These are phyloP conservation scores for Caenorhabditis sp. DNA, from an alignment of 2,888 invertebrate genomes.

Conservation along the genomic window DNA sequence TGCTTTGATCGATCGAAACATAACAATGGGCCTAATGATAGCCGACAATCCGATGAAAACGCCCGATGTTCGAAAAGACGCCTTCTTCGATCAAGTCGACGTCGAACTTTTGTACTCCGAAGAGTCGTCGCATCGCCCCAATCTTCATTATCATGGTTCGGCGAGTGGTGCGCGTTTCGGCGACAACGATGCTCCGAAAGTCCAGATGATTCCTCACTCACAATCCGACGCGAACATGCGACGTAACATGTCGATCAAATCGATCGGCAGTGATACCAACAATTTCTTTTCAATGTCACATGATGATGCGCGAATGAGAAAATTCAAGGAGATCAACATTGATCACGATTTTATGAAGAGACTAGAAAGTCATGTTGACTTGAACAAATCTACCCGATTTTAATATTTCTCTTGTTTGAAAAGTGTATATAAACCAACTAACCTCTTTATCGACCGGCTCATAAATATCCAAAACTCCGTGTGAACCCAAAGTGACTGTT, in stretches of 20 bases:
- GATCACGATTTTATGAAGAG: conserved; percentile 17
- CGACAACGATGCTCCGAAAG: not conserved
- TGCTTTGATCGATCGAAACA: conserved; percentile 58
- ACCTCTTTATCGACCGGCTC: conserved; percentile 47
- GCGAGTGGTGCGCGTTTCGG: not conserved
- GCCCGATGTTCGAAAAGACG: conserved; percentile 61
- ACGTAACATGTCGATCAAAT: conserved; percentile 25
- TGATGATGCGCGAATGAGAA: conserved; percentile 29
- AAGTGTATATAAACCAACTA: conserved; percentile 4
- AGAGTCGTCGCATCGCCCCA: conserved; percentile 34
- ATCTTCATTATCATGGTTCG: conserved; percentile 36
- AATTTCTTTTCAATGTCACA: conserved; percentile 33
- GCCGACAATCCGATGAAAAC: conserved; percentile 63
- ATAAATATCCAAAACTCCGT: conserved; percentile 87
- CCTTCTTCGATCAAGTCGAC: conserved; percentile 60
- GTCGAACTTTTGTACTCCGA: conserved; percentile 46
- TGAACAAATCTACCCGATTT: not conserved
- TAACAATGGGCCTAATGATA: conserved; percentile 65
- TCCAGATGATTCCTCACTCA: conserved; percentile 44
- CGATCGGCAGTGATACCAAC: conserved; percentile 9
- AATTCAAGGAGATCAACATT: conserved; percentile 23
- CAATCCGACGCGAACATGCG: conserved; percentile 28
- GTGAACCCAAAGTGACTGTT: conserved; percentile 89
- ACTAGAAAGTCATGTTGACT: not conserved
- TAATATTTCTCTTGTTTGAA: not conserved